Base-by-base conservation (phyloP, 2,797 vertebrate genomes). In the Notoglanidium macrostoma region DNA sequence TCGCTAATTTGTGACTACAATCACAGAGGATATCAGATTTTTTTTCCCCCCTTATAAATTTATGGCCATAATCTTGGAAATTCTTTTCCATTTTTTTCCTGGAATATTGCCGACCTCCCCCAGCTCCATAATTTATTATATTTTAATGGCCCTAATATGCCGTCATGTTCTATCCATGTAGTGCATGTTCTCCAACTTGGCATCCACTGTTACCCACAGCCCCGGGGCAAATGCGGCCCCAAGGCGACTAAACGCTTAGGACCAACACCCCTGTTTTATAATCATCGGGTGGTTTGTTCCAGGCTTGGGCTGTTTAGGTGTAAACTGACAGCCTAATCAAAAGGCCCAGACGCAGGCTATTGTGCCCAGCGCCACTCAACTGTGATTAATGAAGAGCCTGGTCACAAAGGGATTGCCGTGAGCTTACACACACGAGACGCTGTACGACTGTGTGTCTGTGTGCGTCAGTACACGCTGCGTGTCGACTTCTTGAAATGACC, bases 311-410 rank as follows among this genome's bases (percentile, higher is more conserved):
- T 82, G 78, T 85, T 81, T 57, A 87, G 78, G 84, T 83, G 73
- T 83, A 86, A 85, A 86, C 80, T 83, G 84, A 86, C 84, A 59
- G 84, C 26, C 63, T 74, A 84, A 89, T 89, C 86, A 88, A 89
- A 87, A 79, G 74, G 26, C 84, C 51, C 65, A 84, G 88, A 59
- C 65, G 35, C 26, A 44, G 86, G 63, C 79, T 55, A 81, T 87
- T 88, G 84, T 82, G 74, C 82, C 26, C 54, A 57, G 21, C 86
- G 80, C 59, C 49, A 63, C 83, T 72, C 80, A 84, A 49, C 82
- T 87, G 87, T 89, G 67, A 89, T 89, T 86, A 90, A 86, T 79
- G 74, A 76, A 81, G 54, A 84, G 72, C n/a, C 40, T 49, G 26
- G 70, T 70, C 83, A 89, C 81, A 90, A 88, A 82, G 82, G 74